phyloP scores from a whole-genome alignment of 2,888 invertebrate genomes.

The Hirtodrosophila confusa region DNA sequence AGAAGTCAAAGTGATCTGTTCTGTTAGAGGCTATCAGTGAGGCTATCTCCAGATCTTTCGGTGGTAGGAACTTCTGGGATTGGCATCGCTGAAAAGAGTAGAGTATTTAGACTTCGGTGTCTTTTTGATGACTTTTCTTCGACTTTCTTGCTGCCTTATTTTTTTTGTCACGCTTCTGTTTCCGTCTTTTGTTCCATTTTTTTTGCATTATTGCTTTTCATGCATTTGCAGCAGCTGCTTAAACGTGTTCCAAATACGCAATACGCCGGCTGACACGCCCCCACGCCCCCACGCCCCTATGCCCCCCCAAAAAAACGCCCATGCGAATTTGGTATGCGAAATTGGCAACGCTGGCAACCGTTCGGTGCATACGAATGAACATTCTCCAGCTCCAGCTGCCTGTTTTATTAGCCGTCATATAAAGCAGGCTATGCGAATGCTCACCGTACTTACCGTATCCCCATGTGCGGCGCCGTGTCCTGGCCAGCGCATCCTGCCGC shows the following conservation, averaged over 20 bases:
- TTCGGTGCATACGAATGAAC: conserved; percentile 66
- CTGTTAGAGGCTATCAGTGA: too few species aligned
- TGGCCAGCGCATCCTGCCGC: not conserved
- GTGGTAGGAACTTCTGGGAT: too few species aligned
- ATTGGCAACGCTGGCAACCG: conserved; percentile 50
- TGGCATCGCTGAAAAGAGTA: not conserved
- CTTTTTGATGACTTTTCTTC: not conserved
- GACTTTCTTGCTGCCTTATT: not conserved
- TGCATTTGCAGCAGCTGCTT: conserved; percentile 74
- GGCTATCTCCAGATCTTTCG: too few species aligned
- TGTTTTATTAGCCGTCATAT: conserved; percentile 71
- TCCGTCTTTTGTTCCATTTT: conserved; percentile 49
- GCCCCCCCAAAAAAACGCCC: conserved; percentile 16
- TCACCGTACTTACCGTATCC: too few species aligned
- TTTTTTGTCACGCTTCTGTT: conserved; percentile 63
- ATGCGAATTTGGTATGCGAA: conserved; percentile 58
- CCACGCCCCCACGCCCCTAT: conserved; percentile 1
- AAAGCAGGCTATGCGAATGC: conserved; percentile 47
- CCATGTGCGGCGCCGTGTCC: too few species aligned
- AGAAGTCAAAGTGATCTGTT: too few species aligned
- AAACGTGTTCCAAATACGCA: conserved; percentile 78
- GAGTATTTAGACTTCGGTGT: not conserved
- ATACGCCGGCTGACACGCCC: conserved; percentile 46
- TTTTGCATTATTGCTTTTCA: conserved; percentile 64
- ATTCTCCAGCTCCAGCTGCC: conserved; percentile 37